Evolutionary conservation across 2,113 vertebrate genomes (phyloP).

Genomic region (Euleptes europaea): DNA sequence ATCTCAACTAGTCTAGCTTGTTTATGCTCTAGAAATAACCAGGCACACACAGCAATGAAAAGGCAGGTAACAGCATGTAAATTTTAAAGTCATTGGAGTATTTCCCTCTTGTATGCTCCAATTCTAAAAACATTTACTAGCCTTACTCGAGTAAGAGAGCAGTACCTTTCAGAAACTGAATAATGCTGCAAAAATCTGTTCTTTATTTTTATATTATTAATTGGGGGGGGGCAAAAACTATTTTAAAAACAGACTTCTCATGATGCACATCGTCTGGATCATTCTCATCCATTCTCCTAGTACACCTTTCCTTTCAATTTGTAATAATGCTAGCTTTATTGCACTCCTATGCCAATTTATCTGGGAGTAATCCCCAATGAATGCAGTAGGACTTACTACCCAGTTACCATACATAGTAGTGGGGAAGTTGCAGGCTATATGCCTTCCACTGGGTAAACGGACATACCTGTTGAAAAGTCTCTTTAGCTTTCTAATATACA

Average conservation of each 20-base stretch:
- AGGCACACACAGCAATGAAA: background rate
- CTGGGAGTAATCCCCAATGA: background rate
- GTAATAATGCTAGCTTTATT: background rate
- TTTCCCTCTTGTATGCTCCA: background rate
- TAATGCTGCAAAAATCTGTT: background rate
- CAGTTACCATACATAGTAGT: background rate
- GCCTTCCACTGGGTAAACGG: background rate
- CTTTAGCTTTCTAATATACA: constrained; percentile 41
- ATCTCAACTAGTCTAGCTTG: background rate
- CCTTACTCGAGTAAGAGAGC: background rate
- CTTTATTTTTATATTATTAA: background rate
- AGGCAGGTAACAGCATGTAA: background rate
- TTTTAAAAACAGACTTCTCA: background rate
- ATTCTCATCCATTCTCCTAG: background rate
- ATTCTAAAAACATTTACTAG: background rate
- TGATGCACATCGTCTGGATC: background rate
- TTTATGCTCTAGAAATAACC: background rate
- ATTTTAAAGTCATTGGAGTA: background rate
- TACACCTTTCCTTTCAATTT: background rate
- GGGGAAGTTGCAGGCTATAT: background rate
- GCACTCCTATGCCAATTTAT: background rate
- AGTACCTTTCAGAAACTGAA: background rate
- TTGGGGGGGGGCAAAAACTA: background rate
- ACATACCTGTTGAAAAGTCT: background rate
- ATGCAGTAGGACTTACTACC: background rate